Conservation (phyloP, 2,888 invertebrate species). For the Polyploca ridens region DNA sequence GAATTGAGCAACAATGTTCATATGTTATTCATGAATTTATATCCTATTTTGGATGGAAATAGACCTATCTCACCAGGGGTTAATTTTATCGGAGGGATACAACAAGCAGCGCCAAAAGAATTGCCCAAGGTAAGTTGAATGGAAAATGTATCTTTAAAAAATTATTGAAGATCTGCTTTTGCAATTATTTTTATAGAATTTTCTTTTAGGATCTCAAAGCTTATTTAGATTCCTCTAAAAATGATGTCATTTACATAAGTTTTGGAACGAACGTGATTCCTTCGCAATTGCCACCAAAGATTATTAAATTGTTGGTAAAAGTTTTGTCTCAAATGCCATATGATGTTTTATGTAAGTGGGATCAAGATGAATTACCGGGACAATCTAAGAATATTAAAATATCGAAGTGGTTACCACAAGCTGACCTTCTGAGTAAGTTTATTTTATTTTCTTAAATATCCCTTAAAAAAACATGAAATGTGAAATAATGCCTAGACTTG, state of each 20-base stretch:
- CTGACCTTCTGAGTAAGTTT: background rate
- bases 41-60: background rate
- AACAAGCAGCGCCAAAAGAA: background rate
- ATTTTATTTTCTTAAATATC: background rate
- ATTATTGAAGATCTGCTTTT: background rate
- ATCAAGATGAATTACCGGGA: constrained; percentile 29
- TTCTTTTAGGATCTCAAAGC: constrained; percentile 51
- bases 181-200: no score
- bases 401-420: no score
- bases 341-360: constrained; percentile 56
- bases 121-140: background rate
- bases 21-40: background rate
- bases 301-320: constrained; percentile 45
- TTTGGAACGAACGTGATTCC: constrained; percentile 60
- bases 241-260: constrained; percentile 62
- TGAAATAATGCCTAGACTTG: no score
- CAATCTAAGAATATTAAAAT: no score
- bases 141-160: background rate
- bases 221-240: constrained; percentile 52
- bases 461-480: no score
- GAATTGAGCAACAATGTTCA: background rate
- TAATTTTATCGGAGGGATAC: background rate
- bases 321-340: constrained; percentile 56
- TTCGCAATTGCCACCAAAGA: constrained; percentile 31
- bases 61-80: background rate